Evolutionary conservation across 2,797 vertebrate genomes (phyloP).

Genomic region (Clarias laeviceps): DNA sequence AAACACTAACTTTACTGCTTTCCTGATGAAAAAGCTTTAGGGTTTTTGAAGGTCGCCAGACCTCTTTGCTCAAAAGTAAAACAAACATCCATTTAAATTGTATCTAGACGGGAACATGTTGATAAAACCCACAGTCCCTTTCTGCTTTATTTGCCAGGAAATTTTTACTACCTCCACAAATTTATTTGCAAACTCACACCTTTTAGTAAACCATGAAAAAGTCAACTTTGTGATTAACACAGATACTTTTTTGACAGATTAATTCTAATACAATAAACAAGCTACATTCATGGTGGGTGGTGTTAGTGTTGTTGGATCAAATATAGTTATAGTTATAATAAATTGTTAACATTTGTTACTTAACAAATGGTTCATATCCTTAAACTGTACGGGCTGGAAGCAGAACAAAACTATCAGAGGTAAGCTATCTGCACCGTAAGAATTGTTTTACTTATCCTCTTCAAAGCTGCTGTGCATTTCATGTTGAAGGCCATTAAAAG

Average conservation of each 20-base stretch:
- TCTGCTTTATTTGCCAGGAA: conserved; percentile 19
- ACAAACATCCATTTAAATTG: conserved; percentile 34
- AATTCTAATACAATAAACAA: conserved; percentile 24
- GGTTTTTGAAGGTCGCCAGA: conserved; percentile 36
- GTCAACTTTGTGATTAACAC: conserved; percentile 12
- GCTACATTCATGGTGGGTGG: neutral
- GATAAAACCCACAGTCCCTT: conserved; percentile 39
- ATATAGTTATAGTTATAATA: neutral
- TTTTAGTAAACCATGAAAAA: conserved; percentile 34
- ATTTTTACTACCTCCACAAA: conserved; percentile 30
- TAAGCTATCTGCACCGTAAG: neutral
- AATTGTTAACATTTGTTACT: neutral
- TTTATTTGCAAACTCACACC: neutral
- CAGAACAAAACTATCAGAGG: neutral
- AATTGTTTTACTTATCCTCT: conserved; percentile 4
- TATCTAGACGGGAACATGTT: conserved; percentile 34
- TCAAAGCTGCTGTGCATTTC: conserved; percentile 28
- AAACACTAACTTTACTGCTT: conserved; percentile 11
- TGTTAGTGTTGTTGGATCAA: neutral
- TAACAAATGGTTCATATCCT: neutral
- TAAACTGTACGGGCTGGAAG: neutral
- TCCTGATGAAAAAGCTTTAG: neutral
- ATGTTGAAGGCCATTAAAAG: conserved; percentile 38
- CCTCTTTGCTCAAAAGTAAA: conserved; percentile 29
- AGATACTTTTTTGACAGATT: conserved; percentile 19